Percentiles rank a stretch among this genome's conserved stretches.
Evolutionary conservation across 2,797 vertebrate species (phyloP).

Genomic region (Enteromius treurensis): DNA sequence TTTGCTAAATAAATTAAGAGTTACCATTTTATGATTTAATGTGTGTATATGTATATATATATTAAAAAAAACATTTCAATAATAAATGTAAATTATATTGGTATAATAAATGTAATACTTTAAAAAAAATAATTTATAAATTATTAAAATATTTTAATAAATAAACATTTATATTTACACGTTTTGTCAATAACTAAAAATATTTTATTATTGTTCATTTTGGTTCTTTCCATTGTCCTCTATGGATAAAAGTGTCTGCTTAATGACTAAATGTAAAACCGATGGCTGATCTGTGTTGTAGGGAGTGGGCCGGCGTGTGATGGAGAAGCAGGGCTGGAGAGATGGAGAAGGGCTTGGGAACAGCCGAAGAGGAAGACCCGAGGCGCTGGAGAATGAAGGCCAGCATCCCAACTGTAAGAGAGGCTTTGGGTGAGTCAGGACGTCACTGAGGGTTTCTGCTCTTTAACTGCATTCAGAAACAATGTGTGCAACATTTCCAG

Average conservation of each 20-base stretch:
- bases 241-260: too few species aligned
- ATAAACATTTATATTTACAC: not conserved
- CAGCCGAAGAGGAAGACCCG: constrained; percentile 82
- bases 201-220: too few species aligned
- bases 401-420: constrained; percentile 93
- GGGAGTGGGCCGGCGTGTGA: constrained; percentile 91
- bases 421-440: constrained; percentile 87
- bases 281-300: constrained; percentile 56
- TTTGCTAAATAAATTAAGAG: not conserved
- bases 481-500: too few species aligned
- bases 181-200: not conserved
- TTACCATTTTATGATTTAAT: not conserved
- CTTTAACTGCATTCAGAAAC: not conserved
- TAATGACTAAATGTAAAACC: not conserved
- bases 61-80: too few species aligned
- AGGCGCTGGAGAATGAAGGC: constrained; percentile 90
- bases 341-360: constrained; percentile 91
- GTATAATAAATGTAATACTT: not conserved
- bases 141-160: not conserved
- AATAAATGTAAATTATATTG: too few species aligned
- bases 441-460: not conserved
- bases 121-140: too few species aligned
- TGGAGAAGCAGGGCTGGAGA: constrained; percentile 95
- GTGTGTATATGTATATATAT: not conserved
- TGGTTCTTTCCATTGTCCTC: too few species aligned